Evolutionary conservation across 2,888 invertebrate genomes (phyloP).

Genomic region (Malacosoma neustria): DNA sequence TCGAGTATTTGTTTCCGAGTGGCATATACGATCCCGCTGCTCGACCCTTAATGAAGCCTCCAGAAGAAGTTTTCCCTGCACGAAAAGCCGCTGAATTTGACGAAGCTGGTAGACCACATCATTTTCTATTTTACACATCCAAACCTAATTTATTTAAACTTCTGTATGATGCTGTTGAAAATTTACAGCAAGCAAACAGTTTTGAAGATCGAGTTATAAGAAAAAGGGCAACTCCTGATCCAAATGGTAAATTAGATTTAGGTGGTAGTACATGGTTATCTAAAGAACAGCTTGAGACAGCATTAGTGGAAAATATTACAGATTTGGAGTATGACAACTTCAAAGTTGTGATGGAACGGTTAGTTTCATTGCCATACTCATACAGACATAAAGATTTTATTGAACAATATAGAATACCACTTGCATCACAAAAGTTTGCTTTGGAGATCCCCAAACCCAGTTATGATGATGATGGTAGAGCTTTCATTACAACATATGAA

Average conservation of each 20-base stretch:
- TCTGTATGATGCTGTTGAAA: conserved; percentile 84
- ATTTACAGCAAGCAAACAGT: conserved; percentile 78
- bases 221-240: conserved; percentile 76
- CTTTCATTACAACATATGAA: conserved; percentile 82
- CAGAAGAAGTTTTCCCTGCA: conserved; percentile 88
- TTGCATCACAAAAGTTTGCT: conserved; percentile 74
- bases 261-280: conserved; percentile 73
- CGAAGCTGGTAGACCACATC: conserved; percentile 90
- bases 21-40: conserved; percentile 90
- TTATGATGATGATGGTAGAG: conserved; percentile 81
- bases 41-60: conserved; percentile 92
- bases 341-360: conserved; percentile 80
- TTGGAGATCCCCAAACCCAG: conserved; percentile 79
- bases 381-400: conserved; percentile 83
- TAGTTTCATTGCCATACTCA: conserved; percentile 82
- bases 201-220: conserved; percentile 82
- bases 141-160: conserved; percentile 89
- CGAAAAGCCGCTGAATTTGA: conserved; percentile 94
- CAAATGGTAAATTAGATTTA: conserved; percentile 67
- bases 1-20: conserved; percentile 96
- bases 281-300: conserved; percentile 78
- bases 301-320: conserved; percentile 79
- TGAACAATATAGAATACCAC: conserved; percentile 77
- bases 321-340: conserved; percentile 84
- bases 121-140: conserved; percentile 93